Percentiles rank a stretch among this genome's conserved stretches.
Conservation (phyloP, 2,113 vertebrate species). For the Entomyzon cyanotis region DNA sequence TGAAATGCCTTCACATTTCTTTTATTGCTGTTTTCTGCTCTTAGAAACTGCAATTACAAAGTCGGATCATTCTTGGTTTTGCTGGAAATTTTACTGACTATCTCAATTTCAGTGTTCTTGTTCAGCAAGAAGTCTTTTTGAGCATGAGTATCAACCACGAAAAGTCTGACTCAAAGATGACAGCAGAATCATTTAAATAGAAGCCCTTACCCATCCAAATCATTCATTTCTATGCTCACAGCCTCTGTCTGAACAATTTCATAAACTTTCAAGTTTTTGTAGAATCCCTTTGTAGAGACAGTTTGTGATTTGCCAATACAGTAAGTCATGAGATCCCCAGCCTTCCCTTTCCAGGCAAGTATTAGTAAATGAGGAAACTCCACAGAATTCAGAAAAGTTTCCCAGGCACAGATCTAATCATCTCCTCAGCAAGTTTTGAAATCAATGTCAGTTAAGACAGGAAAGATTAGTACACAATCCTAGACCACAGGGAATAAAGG, state of each 20-base stretch:
- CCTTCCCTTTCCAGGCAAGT: not conserved
- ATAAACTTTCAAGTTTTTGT: not conserved
- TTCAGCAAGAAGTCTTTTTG: not conserved
- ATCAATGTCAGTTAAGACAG: not conserved
- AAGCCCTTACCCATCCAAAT: not conserved
- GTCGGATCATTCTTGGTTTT: not conserved
- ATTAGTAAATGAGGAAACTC: not conserved
- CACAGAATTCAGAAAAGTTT: not conserved
- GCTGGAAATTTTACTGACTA: not conserved
- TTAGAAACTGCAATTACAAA: not conserved
- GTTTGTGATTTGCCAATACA: not conserved
- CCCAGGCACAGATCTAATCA: not conserved
- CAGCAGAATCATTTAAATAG: not conserved
- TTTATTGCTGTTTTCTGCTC: not conserved
- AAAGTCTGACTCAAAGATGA: slow-evolving; percentile 23
- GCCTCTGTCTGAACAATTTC: not conserved
- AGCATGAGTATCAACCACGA: not conserved
- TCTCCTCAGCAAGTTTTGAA: not conserved
- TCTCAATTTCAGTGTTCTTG: not conserved
- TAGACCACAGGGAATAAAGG: not conserved
- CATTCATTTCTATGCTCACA: not conserved
- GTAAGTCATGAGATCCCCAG: not conserved
- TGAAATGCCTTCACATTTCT: not conserved
- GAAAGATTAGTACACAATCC: not conserved
- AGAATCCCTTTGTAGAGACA: not conserved